Conservation (phyloP, 2,797 vertebrate species). For the Sebastes aleutianus region DNA sequence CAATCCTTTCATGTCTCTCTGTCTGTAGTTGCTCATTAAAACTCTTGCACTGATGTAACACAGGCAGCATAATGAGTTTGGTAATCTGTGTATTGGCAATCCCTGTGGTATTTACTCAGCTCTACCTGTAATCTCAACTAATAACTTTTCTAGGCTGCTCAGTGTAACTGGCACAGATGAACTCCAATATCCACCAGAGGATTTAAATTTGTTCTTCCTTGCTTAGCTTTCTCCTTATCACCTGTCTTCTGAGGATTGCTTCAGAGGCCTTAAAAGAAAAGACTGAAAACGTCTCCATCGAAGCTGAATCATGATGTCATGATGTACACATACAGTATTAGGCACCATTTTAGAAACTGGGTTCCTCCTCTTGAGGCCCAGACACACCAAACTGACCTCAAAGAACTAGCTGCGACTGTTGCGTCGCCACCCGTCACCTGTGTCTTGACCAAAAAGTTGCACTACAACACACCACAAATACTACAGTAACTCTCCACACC, state of each 20-base stretch:
- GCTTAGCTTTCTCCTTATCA: background rate
- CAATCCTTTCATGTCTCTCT: background rate
- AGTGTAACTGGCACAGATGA: slow-evolving; percentile 39
- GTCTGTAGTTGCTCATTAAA: background rate
- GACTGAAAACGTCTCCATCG: background rate
- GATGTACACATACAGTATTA: background rate
- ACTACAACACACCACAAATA: too few species aligned
- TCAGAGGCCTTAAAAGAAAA: background rate
- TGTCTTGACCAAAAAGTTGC: too few species aligned
- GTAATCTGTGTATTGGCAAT: slow-evolving; percentile 17
- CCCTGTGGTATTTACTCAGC: slow-evolving; percentile 26
- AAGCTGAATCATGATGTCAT: background rate
- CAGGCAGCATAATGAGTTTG: background rate
- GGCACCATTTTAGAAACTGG: background rate
- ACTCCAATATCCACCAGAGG: slow-evolving; percentile 22
- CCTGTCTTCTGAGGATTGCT: background rate
- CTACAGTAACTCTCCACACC: too few species aligned
- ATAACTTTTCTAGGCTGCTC: slow-evolving; percentile 27
- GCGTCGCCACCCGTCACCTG: too few species aligned
- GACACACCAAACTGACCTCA: too few species aligned
- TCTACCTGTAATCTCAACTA: slow-evolving; percentile 38
- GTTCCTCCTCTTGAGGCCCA: background rate
- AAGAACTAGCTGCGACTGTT: background rate
- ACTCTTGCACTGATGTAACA: background rate
- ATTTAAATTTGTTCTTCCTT: background rate